Conservation (phyloP, 2,888 invertebrate genomes). For the Cephus nigrinus region DNA sequence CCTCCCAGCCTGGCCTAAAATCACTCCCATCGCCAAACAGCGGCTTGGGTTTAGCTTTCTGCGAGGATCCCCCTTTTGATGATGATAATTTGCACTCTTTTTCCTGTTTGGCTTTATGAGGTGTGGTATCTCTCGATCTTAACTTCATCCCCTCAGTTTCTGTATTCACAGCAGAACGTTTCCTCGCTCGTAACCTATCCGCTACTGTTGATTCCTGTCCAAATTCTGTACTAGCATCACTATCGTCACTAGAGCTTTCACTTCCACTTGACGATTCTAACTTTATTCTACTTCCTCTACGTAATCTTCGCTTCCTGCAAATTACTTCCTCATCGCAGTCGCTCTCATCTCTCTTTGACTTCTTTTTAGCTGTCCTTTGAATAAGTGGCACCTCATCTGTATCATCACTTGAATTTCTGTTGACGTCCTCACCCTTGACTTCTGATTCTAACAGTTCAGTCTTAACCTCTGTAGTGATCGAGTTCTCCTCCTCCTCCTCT, state of each 20-base stretch:
- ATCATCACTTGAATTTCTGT: conserved; percentile 47
- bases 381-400: conserved; percentile 57
- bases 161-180: conserved; percentile 46
- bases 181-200: conserved; percentile 56
- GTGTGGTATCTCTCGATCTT: conserved; percentile 54
- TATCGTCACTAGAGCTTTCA: conserved; percentile 38
- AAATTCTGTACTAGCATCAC: conserved; percentile 48
- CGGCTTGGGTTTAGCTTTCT: conserved; percentile 68
- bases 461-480: conserved; percentile 27
- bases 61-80: conserved; percentile 43
- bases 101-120: conserved; percentile 47
- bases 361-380: conserved; percentile 47
- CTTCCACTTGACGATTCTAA: conserved; percentile 51
- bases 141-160: conserved; percentile 58
- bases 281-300: conserved; percentile 58
- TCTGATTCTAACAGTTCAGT: conserved; percentile 49
- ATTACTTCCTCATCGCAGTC: conserved; percentile 62
- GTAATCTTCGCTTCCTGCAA: conserved; percentile 51
- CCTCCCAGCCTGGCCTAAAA: conserved; percentile 85
- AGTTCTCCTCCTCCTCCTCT: conserved; percentile 31
- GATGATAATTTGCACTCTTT: conserved; percentile 57
- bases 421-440: conserved; percentile 32
- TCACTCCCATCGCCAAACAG: conserved; percentile 78
- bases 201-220: conserved; percentile 55
- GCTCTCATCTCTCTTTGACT: conserved; percentile 57